Percentiles rank a stretch among this genome's conserved stretches.
Evolutionary conservation across 2,888 invertebrate genomes (phyloP).

Genomic region (Petrolisthes cinctipes): DNA sequence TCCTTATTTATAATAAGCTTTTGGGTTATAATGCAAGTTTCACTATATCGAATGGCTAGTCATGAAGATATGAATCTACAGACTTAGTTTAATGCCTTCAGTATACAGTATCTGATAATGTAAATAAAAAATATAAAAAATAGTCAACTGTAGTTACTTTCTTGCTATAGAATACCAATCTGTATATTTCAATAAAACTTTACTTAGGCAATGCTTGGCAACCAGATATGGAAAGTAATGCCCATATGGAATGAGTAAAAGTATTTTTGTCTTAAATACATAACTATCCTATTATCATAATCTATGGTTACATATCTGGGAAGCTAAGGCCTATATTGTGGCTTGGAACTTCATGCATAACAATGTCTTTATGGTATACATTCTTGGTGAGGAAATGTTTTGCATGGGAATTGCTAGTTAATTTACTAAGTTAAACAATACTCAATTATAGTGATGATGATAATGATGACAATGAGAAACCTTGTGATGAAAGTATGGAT

Average conservation of each 20-base stretch:
- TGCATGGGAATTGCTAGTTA: not conserved
- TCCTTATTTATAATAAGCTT: not conserved
- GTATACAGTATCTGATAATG: not conserved
- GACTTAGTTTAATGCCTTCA: not conserved
- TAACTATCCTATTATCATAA: conserved; percentile 21
- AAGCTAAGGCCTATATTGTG: conserved; percentile 60
- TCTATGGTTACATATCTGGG: conserved; percentile 30
- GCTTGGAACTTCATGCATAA: conserved; percentile 59
- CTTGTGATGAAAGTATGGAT: conserved; percentile 36
- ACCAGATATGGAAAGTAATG: conserved; percentile 53
- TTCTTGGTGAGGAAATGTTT: conserved; percentile 22
- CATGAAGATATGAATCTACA: not conserved
- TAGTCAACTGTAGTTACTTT: not conserved
- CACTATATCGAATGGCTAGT: not conserved
- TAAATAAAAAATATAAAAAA: not conserved
- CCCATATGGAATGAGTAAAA: conserved; percentile 51
- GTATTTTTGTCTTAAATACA: not conserved
- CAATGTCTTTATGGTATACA: conserved; percentile 47
- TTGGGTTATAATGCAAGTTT: not conserved
- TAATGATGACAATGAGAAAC: conserved; percentile 35
- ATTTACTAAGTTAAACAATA: conserved; percentile 9
- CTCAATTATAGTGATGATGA: conserved; percentile 11
- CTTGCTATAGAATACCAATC: not conserved
- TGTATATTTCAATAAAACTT: not conserved
- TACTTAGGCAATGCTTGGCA: conserved; percentile 42